Percentiles rank a stretch among this genome's conserved stretches.
These are phyloP conservation scores for Chloromyia formosa DNA, from an alignment of 2,888 invertebrate species.

Conservation along the genomic window DNA sequence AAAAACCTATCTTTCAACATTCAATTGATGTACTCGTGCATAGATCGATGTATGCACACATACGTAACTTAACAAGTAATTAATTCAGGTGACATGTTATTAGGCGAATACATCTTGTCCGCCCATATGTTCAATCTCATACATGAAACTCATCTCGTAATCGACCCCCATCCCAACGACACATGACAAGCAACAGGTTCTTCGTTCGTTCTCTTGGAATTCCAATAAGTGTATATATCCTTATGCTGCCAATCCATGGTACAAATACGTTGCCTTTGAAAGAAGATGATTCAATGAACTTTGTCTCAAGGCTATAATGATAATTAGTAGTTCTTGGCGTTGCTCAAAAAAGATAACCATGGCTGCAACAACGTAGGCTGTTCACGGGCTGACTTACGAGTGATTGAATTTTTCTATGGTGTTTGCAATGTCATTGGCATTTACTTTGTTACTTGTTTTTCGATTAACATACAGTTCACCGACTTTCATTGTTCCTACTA, in stretches of 20 bases:
- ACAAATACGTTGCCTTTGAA: not conserved
- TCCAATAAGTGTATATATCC: too few species aligned
- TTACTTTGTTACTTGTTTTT: not conserved
- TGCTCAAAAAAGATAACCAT: too few species aligned
- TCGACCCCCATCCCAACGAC: too few species aligned
- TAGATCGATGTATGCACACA: too few species aligned
- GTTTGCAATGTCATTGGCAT: not conserved
- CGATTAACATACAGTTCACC: too few species aligned
- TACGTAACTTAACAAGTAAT: not conserved
- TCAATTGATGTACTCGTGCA: too few species aligned
- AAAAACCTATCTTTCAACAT: too few species aligned
- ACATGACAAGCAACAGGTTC: too few species aligned
- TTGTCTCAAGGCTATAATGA: conserved; percentile 21
- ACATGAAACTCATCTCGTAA: not conserved
- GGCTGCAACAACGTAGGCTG: conserved; percentile 20
- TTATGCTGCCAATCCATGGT: not conserved
- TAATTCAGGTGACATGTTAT: conserved; percentile 4
- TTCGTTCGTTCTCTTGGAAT: too few species aligned
- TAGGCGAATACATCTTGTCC: conserved; percentile 6
- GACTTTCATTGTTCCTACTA: too few species aligned
- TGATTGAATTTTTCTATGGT: conserved; percentile 2
- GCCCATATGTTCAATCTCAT: not conserved
- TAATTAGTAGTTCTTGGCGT: conserved; percentile 5
- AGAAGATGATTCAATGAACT: conserved; percentile 28
- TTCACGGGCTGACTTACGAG: not conserved